A percentile compares a stretch with the other conserved stretches of the same genome.
phyloP scores from a whole-genome alignment of 2,888 invertebrate genomes.

The Protodeltote pygarga region DNA sequence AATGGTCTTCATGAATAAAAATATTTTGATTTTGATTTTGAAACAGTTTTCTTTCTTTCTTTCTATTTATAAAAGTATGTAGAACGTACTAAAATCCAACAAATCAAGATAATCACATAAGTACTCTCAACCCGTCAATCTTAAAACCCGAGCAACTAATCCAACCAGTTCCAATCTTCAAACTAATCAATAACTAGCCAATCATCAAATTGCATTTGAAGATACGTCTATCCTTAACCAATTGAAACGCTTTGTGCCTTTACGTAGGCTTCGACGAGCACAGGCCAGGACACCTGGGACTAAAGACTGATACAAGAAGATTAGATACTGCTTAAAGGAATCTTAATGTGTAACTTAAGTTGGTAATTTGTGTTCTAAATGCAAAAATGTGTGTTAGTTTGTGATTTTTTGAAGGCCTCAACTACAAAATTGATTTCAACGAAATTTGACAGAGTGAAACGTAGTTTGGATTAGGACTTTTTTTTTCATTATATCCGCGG shows the following conservation, averaged over 20 bases:
- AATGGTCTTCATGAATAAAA: no score
- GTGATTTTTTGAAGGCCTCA: not conserved
- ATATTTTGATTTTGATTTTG: no score
- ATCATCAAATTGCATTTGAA: constrained; percentile 55
- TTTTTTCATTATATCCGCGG: no score
- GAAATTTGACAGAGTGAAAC: no score
- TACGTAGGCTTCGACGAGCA: constrained; percentile 21
- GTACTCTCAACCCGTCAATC: constrained; percentile 22
- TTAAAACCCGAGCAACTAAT: constrained; percentile 29
- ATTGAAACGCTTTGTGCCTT: constrained; percentile 55
- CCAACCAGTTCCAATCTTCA: constrained; percentile 18
- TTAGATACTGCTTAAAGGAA: no score
- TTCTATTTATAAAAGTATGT: no score
- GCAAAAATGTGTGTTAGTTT: constrained; percentile 4
- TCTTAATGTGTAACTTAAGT: no score
- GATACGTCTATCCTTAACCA: constrained; percentile 42
- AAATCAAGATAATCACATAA: no score
- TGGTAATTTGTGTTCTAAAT: not conserved
- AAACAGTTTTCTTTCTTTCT: no score
- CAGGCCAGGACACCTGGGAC: constrained; percentile 27
- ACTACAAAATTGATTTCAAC: no score
- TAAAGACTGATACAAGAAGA: constrained; percentile 10
- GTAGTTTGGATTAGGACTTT: no score
- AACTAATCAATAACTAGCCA: constrained; percentile 47
- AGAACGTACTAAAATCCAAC: no score